Percentiles rank a stretch among this genome's conserved stretches.
phyloP scores from a whole-genome alignment of 2,888 invertebrate species.

The Xylophagus ater region DNA sequence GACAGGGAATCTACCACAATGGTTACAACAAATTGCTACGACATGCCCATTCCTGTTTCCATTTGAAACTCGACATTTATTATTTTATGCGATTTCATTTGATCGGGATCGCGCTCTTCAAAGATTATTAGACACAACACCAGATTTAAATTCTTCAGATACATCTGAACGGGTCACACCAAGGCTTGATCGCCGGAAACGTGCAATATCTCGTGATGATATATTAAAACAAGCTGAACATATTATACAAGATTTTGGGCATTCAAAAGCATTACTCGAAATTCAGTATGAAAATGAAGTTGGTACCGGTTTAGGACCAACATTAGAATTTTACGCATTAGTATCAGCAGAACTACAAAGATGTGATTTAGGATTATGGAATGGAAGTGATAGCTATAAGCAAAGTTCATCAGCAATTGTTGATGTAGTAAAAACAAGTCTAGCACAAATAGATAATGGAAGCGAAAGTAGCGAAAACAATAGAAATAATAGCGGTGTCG shows the following conservation, averaged over 20 bases:
- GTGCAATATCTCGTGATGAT: constrained; percentile 79
- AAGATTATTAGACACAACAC: constrained; percentile 84
- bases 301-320: constrained; percentile 97
- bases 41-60: constrained; percentile 93
- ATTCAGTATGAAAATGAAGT: constrained; percentile 54
- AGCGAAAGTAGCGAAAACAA: constrained; percentile 23
- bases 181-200: constrained; percentile 82
- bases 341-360: constrained; percentile 90
- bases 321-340: constrained; percentile 96
- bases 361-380: constrained; percentile 88
- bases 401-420: constrained; percentile 49
- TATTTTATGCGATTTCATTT: constrained; percentile 96
- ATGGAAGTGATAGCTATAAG: constrained; percentile 61
- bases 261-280: constrained; percentile 84
- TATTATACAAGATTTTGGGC: constrained; percentile 84
- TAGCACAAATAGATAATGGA: constrained; percentile 21
- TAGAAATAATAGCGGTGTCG: constrained; percentile 22
- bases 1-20: constrained; percentile 93
- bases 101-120: constrained; percentile 95
- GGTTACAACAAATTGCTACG: constrained; percentile 83
- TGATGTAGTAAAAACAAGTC: constrained; percentile 45
- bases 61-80: constrained; percentile 90
- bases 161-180: constrained; percentile 86
- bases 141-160: constrained; percentile 67
- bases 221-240: constrained; percentile 92